These are phyloP conservation scores for Hemistola chrysoprasaria DNA, from an alignment of 2,888 invertebrate genomes.

Conservation along the genomic window DNA sequence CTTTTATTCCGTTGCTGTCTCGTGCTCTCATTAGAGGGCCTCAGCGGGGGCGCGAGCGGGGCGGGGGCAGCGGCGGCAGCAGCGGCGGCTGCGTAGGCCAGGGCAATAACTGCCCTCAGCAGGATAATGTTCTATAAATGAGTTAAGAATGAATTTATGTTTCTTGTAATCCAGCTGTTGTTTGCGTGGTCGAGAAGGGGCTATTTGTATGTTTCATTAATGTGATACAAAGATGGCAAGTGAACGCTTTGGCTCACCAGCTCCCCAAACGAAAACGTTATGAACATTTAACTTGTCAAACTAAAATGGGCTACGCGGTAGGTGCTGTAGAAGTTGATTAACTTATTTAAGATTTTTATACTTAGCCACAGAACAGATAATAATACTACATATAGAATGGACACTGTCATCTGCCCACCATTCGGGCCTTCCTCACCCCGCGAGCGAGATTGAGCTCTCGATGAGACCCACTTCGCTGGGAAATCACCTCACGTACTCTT, in stretches of 20 bases:
- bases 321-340: constrained; percentile 6
- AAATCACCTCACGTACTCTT: too few species aligned
- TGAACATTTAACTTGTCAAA: constrained; percentile 21
- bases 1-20: too few species aligned
- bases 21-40: too few species aligned
- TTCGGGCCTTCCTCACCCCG: too few species aligned
- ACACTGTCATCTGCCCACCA: too few species aligned
- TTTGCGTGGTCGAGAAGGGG: not conserved
- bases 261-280: constrained; percentile 13
- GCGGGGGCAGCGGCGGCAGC: too few species aligned
- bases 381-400: too few species aligned
- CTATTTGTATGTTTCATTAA: constrained; percentile 16
- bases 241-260: constrained; percentile 8
- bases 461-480: too few species aligned
- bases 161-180: constrained; percentile 10
- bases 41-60: too few species aligned
- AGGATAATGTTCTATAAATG: constrained; percentile 10
- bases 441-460: too few species aligned
- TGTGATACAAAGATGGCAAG: constrained; percentile 8
- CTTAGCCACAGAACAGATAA: too few species aligned
- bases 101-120: constrained; percentile 5
- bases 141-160: constrained; percentile 10
- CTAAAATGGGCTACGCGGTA: constrained; percentile 11
- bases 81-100: too few species aligned
- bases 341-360: constrained; percentile 7